These are phyloP conservation scores for Zele albiditarsus DNA, from an alignment of 2,888 invertebrate genomes.

Conservation along the genomic window DNA sequence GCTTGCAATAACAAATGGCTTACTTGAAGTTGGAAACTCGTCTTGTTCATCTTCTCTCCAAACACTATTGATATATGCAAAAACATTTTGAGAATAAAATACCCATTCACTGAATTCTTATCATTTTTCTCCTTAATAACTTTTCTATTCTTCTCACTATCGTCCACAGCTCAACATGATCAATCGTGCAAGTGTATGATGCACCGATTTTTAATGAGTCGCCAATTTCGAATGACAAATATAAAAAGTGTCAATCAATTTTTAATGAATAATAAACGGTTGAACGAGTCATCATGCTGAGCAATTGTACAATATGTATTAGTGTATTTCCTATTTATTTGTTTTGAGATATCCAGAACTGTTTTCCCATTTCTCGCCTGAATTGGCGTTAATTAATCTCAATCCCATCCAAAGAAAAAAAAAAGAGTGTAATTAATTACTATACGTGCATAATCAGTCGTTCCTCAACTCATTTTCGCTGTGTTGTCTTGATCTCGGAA, in stretches of 20 bases:
- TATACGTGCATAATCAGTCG: slow-evolving; percentile 28
- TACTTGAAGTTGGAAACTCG: too few species aligned
- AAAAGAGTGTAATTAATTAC: slow-evolving; percentile 2
- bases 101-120: not conserved
- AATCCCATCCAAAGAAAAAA: not conserved
- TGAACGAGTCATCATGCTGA: not conserved
- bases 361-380: slow-evolving; percentile 32
- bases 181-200: not conserved
- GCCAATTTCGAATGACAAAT: not conserved
- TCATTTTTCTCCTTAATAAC: not conserved
- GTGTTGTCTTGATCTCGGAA: slow-evolving; percentile 82
- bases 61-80: too few species aligned
- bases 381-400: not conserved
- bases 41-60: too few species aligned
- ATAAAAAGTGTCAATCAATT: slow-evolving; percentile 4
- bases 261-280: not conserved
- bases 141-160: not conserved
- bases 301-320: not conserved
- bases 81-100: too few species aligned
- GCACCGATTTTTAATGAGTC: not conserved
- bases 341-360: not conserved
- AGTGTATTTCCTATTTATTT: slow-evolving; percentile 13
- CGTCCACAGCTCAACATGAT: not conserved
- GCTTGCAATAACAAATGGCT: too few species aligned
- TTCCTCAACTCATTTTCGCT: slow-evolving; percentile 89